Percentiles rank a stretch among this genome's conserved stretches.
Evolutionary conservation across 1,140 invertebrate genomes (phyloP).

Genomic region (Ceratina australensis): DNA sequence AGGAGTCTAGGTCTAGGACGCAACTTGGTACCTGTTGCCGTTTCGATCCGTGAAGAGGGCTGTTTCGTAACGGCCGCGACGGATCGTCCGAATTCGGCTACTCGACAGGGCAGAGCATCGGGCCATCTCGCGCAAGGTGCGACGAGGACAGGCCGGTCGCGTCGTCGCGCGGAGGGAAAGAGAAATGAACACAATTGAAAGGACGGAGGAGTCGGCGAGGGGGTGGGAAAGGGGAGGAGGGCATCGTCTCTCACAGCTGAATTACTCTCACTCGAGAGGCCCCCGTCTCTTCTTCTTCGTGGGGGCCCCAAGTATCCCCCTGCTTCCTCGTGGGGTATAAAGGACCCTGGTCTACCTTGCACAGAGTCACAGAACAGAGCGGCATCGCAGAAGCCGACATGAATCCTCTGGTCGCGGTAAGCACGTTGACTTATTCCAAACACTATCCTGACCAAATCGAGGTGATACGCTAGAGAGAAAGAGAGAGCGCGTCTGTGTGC

Average conservation of each 20-base stretch:
- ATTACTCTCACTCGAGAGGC: conserved; percentile 77
- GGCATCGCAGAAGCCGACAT: conserved; percentile 79
- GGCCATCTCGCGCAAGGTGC: not conserved
- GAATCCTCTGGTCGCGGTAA: conserved; percentile 80
- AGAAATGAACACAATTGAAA: conserved; percentile 46
- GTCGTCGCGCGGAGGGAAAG: conserved; percentile 24
- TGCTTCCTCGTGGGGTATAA: conserved; percentile 73
- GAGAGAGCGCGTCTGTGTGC: not conserved
- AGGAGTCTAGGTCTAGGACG: conserved; percentile 76
- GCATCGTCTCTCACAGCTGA: conserved; percentile 68
- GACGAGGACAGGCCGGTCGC: conserved; percentile 22
- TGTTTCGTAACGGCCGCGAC: conserved; percentile 52
- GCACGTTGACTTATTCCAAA: conserved; percentile 63
- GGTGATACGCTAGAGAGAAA: conserved; percentile 17
- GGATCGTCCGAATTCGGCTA: conserved; percentile 47
- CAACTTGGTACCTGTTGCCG: conserved; percentile 30
- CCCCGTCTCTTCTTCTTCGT: conserved; percentile 73
- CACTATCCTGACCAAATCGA: conserved; percentile 33
- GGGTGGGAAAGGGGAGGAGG: conserved; percentile 60
- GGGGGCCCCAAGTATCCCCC: conserved; percentile 57
- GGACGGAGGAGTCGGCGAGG: conserved; percentile 27
- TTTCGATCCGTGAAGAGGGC: conserved; percentile 20
- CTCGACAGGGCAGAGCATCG: not conserved
- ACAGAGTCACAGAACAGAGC: conserved; percentile 78
- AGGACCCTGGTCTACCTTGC: conserved; percentile 75